Base-by-base conservation (phyloP, 64 coral and sea anemone species). In the Cladopsammia gracilis region DNA sequence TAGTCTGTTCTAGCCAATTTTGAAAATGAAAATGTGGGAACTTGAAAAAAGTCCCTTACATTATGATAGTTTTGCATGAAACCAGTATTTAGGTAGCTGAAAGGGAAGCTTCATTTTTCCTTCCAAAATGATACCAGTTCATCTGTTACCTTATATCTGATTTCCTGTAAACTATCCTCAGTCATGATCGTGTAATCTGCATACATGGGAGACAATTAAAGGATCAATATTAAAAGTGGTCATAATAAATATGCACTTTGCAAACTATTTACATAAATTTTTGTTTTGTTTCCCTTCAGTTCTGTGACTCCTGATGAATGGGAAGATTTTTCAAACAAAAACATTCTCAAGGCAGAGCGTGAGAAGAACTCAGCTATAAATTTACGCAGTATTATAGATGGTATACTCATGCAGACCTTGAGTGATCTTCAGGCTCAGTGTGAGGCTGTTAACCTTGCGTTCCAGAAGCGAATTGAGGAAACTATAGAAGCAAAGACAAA, bases 291-390 rank as follows among this genome's bases (percentile, higher is more conserved):
- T 77, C 10, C 48, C 51, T 48, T 53, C 85, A 99, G 98, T 44
- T 99, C 98, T 82, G 95, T 96, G 18, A 94, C 98, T 53, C 98
- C 98, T 58, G 85, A 85, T 19, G 94, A 99, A 74, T 99, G 98
- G 98, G 91, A 94, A 96, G 88, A 91, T 44, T 99, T 99, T 80
- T 99, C 98, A 13, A 96, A 99, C 85, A 99, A 99, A 42, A 99
- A 99, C 64, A 81, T 99, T 43, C 76, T 96, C 3, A 99, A 99
- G 88, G 98, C 98, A 25, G 94, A 99, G 43, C 82, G 98, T 12
- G 98, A 99, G 46, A 99, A 96, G 18, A 99, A 99, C 73, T 96
- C 98, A 34, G 86, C 94, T 10, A 89, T 88, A 59, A 93, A 96
- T 18, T 23, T 99, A 25, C 91, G 97, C 15, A 99, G 97, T 70